phyloP scores from a whole-genome alignment of 2,888 invertebrate species.

The Ornithoptera priamus region DNA sequence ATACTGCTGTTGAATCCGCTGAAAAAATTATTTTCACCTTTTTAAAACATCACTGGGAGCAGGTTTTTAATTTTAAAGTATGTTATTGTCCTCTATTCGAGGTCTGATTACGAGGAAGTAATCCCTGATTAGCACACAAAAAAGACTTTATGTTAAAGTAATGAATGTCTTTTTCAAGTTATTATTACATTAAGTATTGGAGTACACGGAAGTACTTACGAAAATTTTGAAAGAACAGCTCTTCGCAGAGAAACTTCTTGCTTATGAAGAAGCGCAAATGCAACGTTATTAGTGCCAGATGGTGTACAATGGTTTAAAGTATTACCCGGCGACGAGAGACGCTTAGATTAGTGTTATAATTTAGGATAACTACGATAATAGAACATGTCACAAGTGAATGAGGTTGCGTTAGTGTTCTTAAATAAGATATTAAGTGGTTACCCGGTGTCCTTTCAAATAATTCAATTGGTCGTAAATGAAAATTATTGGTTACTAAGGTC shows the following conservation, averaged over 20 bases:
- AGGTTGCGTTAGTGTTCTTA: neutral
- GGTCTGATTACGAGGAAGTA: too few relatives aligned
- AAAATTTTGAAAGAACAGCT: neutral
- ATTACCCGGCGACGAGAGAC: neutral
- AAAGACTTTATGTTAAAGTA: too few relatives aligned
- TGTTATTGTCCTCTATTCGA: too few relatives aligned
- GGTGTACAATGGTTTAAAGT: neutral
- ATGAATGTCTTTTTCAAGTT: neutral
- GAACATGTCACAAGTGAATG: neutral
- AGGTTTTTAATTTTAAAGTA: too few relatives aligned
- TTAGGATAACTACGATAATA: neutral
- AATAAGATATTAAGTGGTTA: neutral
- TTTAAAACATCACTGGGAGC: too few relatives aligned
- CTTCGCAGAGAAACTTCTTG: neutral
- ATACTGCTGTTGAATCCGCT: neutral
- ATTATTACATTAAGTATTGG: neutral
- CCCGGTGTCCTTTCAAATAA: neutral
- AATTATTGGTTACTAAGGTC: neutral
- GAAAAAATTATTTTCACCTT: too few relatives aligned
- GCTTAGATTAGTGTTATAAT: neutral
- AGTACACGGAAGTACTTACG: neutral
- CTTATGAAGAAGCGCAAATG: constrained; percentile 1
- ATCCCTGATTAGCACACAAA: too few relatives aligned
- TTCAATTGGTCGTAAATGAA: neutral
- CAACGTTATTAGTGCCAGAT: neutral